Percentiles rank a stretch among this genome's conserved stretches.
phyloP scores from a whole-genome alignment of 2,113 vertebrate species.

The Apteryx mantelli region DNA sequence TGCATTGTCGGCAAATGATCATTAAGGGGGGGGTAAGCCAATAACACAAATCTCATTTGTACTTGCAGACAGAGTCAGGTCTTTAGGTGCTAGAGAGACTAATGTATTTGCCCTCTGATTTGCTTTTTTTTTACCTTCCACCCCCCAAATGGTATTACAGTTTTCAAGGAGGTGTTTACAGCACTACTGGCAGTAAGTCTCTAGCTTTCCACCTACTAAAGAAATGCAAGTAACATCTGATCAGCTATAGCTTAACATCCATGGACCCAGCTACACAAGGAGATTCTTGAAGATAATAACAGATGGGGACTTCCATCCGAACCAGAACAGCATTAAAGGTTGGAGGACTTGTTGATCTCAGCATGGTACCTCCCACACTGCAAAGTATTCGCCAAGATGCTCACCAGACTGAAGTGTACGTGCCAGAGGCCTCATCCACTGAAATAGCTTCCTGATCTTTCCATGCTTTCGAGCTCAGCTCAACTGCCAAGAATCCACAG shows the following conservation, averaged over 20 bases:
- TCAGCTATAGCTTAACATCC: neutral
- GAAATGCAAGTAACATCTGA: constrained; percentile 8
- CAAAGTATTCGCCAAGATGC: constrained; percentile 13
- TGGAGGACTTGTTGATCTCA: constrained; percentile 47
- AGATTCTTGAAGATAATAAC: constrained; percentile 24
- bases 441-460: constrained; percentile 24
- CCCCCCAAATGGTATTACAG: accelerated
- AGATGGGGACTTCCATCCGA: constrained; percentile 31
- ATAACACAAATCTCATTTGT: constrained; percentile 28
- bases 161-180: constrained; percentile 5
- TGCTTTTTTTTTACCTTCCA: neutral
- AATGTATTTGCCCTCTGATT: neutral
- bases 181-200: neutral
- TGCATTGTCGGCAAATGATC: neutral
- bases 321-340: constrained; percentile 26
- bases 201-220: constrained; percentile 15
- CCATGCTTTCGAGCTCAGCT: neutral
- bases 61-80: neutral
- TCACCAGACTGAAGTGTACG: neutral
- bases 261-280: neutral
- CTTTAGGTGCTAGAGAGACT: neutral
- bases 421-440: constrained; percentile 31
- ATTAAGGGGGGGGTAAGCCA: neutral
- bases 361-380: constrained; percentile 35
- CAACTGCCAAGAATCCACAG: constrained; percentile 26